phyloP scores from a whole-genome alignment of 1,140 invertebrate genomes.

The Drosophila bifasciata region DNA sequence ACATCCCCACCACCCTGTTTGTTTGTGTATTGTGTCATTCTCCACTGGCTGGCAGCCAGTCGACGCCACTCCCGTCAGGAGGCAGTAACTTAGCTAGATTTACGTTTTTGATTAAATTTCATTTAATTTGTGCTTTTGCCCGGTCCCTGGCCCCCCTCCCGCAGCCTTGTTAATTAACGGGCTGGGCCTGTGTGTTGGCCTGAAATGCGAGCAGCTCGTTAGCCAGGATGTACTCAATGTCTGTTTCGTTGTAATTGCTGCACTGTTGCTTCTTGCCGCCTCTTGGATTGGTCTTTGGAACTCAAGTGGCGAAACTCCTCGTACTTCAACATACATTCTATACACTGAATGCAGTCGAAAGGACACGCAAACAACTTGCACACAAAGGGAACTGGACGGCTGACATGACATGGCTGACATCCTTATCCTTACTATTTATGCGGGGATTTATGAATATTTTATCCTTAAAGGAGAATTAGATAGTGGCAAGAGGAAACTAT shows the following conservation, averaged over 20 bases:
- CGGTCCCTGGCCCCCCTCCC: conserved; percentile 17
- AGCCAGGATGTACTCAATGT: conserved; percentile 49
- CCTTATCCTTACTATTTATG: background rate
- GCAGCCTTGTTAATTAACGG: conserved; percentile 64
- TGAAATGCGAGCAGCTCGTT: conserved; percentile 67
- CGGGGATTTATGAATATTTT: background rate
- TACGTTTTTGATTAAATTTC: conserved; percentile 80
- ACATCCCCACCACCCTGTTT: conserved; percentile 29
- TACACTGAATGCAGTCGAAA: background rate
- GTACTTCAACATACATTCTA: no score
- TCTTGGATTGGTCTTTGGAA: conserved; percentile 5
- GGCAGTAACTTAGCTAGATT: conserved; percentile 69
- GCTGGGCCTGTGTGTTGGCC: conserved; percentile 29
- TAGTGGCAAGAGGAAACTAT: no score
- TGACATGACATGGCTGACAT: conserved; percentile 1
- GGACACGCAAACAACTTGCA: background rate
- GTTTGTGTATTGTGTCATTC: conserved; percentile 57
- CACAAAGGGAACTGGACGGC: background rate
- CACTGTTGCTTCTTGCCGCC: conserved; percentile 40
- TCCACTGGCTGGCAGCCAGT: conserved; percentile 55
- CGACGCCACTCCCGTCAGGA: conserved; percentile 48
- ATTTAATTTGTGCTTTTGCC: conserved; percentile 73
- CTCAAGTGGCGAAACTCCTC: background rate
- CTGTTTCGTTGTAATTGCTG: conserved; percentile 44
- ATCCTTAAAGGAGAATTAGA: background rate